Conservation (phyloP, 2,797 vertebrate species). For the Luscinia luscinia region DNA sequence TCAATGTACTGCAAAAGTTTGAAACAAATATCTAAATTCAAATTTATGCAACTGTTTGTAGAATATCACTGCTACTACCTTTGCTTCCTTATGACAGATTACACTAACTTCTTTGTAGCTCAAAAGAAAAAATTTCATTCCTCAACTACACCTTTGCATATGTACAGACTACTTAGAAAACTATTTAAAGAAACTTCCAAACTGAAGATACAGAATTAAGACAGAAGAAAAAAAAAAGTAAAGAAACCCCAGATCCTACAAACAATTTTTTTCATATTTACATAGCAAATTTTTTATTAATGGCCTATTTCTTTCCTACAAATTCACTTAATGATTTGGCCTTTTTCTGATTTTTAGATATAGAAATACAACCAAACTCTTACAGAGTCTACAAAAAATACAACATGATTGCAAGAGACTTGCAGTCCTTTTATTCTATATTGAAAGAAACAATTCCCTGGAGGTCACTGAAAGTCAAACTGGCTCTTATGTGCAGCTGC, state of each 20-base stretch:
- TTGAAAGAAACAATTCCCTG: conserved; percentile 53
- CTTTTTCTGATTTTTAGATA: background rate
- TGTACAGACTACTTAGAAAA: background rate
- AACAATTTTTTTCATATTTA: conserved; percentile 69
- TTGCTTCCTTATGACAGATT: background rate
- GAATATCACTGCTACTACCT: background rate
- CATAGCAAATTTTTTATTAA: conserved; percentile 81
- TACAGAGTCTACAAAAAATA: background rate
- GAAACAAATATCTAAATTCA: background rate
- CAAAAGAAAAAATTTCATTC: background rate
- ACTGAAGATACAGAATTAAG: background rate
- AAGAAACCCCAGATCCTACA: conserved; percentile 53
- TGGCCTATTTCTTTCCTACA: conserved; percentile 62
- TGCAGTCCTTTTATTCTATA: conserved; percentile 22
- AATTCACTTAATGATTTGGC: conserved; percentile 40
- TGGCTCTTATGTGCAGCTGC: conserved; percentile 5
- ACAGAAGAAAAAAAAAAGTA: background rate
- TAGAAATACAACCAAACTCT: conserved; percentile 17
- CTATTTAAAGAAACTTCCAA: background rate
- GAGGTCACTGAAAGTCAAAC: conserved; percentile 23
- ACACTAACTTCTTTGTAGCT: background rate
- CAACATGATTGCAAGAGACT: conserved; percentile 12
- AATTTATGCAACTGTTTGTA: background rate
- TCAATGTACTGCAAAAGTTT: background rate
- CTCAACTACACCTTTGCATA: background rate